Base-by-base conservation (phyloP, 2,797 vertebrate species). In the Urocyon cinereoargenteus region DNA sequence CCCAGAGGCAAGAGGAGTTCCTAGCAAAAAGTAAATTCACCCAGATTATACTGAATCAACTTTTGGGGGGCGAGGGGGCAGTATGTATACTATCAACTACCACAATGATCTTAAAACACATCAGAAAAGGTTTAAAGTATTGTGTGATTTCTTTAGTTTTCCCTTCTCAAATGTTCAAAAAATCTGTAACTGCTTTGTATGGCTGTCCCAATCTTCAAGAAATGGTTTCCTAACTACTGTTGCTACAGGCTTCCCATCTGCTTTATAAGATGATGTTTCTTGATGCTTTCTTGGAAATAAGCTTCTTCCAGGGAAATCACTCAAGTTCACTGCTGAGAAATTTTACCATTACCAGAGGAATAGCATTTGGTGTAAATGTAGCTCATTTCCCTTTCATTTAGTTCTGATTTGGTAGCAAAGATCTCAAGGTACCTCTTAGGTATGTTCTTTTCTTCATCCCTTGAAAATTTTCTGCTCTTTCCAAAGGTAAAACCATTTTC, bases 321-420 rank as follows among this genome's bases (percentile, higher is more conserved):
- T 97, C n/a, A 59, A 57, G 57, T 73, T 96, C 73, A 75, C 34
- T 66, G 59, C 55, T 83, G 57, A 93, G 90, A 96, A 92, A 57
- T 64, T n/a, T 78, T 78, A 57, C 31, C 53, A 77, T 89, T 68
- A 66, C 34, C 4, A 22, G 49, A 84, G 84, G 28, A 96, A 82
- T 51, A 93, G 10, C 28, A 92, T 78, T 94, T 91, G 53, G 51
- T 86, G 5, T 86, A 86, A 78, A 66, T 70, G 28, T 51, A 95
- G 24, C 26, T 94, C 45, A 57, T 90, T 55, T 94, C 26, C 14
- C 51, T 73, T 95, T 83, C 19, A 86, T 79, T 53, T 79, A 14
- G 18, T 91, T 84, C 22, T 26, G 24, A 75, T 34, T 51, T 94
- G 24, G 34, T 64, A 11, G 10, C 68, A 81, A 90, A 90, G 59